Conservation (phyloP, 2,113 vertebrate species). For the Atherinomorus stipes region DNA sequence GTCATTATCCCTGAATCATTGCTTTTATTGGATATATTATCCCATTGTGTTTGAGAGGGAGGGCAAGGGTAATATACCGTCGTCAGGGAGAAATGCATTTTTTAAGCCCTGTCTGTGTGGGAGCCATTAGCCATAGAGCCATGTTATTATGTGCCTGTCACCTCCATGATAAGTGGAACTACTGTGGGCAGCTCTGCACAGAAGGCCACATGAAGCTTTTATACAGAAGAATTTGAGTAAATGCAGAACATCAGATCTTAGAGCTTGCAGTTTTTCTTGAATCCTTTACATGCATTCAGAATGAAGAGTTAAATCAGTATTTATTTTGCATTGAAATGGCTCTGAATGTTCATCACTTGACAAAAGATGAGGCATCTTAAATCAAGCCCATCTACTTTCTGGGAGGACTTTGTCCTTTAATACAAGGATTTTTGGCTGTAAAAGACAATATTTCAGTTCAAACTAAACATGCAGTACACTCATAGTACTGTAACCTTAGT, state of each 20-base stretch:
- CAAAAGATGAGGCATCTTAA: no score
- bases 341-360: no score
- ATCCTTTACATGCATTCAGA: background rate
- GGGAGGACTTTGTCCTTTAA: no score
- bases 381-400: no score
- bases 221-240: slow-evolving; percentile 43
- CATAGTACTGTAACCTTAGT: no score
- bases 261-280: background rate
- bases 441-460: no score
- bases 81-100: slow-evolving; percentile 61
- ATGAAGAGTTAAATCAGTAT: background rate
- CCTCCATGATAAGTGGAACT: slow-evolving; percentile 68
- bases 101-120: slow-evolving; percentile 66
- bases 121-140: slow-evolving; percentile 69
- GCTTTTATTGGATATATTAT: slow-evolving; percentile 54
- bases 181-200: slow-evolving; percentile 51
- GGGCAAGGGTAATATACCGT: slow-evolving; percentile 43
- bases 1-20: slow-evolving; percentile 52
- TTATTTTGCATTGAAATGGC: background rate
- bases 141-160: slow-evolving; percentile 76
- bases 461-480: no score
- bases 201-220: slow-evolving; percentile 48
- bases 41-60: slow-evolving; percentile 47
- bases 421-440: no score
- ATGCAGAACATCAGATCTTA: slow-evolving; percentile 32